A percentile compares a stretch with the other conserved stretches of the same genome.
Conservation (phyloP, 2,113 vertebrate genomes). For the Rostratula benghalensis region DNA sequence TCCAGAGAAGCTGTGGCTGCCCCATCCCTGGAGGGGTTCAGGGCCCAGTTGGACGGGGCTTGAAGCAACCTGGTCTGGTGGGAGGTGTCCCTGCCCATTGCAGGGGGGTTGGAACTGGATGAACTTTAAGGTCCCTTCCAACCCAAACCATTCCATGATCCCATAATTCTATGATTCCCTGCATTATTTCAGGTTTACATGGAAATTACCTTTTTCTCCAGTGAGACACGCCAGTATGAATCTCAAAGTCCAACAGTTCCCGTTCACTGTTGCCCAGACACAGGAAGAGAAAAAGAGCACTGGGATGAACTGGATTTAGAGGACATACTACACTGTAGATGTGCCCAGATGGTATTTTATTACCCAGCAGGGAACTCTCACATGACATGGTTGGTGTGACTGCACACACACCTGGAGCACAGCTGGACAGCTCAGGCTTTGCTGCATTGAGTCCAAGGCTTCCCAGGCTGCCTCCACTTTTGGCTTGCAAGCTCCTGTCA, state of each 20-base stretch:
- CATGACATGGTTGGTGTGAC: fast-evolving
- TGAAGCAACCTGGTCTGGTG: too few species aligned
- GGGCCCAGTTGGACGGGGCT: too few species aligned
- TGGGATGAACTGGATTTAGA: neutral
- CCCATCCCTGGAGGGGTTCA: too few species aligned
- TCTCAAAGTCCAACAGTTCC: neutral
- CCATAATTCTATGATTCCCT: neutral
- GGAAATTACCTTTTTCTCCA: neutral
- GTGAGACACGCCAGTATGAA: neutral
- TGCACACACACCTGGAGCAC: neutral
- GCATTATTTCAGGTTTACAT: fast-evolving
- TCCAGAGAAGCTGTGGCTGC: too few species aligned
- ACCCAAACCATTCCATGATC: too few species aligned
- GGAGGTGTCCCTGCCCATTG: too few species aligned
- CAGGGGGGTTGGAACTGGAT: too few species aligned
- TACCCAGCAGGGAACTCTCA: neutral
- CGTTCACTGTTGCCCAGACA: neutral
- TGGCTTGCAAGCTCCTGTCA: neutral
- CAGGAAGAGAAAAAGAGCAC: neutral
- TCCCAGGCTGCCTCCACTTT: neutral
- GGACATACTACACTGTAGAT: neutral
- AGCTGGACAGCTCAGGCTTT: neutral
- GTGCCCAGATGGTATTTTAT: neutral
- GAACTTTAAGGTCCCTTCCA: too few species aligned
- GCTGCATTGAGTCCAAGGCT: neutral